Evolutionary conservation across 1,140 invertebrate species (phyloP).

Genomic region (Drosophila subpulchrella): DNA sequence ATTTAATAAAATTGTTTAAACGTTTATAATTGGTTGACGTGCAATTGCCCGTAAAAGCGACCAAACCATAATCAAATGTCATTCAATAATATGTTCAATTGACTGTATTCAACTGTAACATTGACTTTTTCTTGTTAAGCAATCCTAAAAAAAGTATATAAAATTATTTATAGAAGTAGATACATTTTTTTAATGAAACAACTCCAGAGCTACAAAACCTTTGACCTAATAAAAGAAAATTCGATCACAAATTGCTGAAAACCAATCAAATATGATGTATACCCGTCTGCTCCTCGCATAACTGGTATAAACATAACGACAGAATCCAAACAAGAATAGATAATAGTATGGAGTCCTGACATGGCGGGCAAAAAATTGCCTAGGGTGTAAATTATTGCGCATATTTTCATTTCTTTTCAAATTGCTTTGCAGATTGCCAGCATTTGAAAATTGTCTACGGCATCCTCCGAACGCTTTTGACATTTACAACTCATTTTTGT

Average conservation of each 20-base stretch:
- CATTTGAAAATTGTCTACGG: slow-evolving; percentile 77
- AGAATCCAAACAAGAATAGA: slow-evolving; percentile 25
- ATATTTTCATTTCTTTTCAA: slow-evolving; percentile 80
- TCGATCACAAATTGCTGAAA: not conserved
- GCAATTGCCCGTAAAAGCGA: not conserved
- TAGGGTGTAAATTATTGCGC: slow-evolving; percentile 82
- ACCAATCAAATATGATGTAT: not conserved
- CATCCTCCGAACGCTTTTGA: slow-evolving; percentile 74
- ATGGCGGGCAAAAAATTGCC: slow-evolving; percentile 52
- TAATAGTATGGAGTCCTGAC: slow-evolving; percentile 9
- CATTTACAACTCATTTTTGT: slow-evolving; percentile 79
- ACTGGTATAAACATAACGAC: slow-evolving; percentile 16
- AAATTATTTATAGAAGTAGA: too few species aligned
- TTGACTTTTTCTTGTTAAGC: too few species aligned
- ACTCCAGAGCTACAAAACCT: too few species aligned
- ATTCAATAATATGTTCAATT: not conserved
- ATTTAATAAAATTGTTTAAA: not conserved
- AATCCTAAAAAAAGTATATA: not conserved
- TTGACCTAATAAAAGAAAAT: not conserved
- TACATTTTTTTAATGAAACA: too few species aligned
- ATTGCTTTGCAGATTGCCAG: slow-evolving; percentile 79
- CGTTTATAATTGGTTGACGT: not conserved
- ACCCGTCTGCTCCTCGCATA: not conserved
- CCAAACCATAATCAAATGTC: not conserved
- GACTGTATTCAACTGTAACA: too few species aligned